phyloP scores from a whole-genome alignment of 2,797 vertebrate genomes.

The Ctenosaura bakeri region DNA sequence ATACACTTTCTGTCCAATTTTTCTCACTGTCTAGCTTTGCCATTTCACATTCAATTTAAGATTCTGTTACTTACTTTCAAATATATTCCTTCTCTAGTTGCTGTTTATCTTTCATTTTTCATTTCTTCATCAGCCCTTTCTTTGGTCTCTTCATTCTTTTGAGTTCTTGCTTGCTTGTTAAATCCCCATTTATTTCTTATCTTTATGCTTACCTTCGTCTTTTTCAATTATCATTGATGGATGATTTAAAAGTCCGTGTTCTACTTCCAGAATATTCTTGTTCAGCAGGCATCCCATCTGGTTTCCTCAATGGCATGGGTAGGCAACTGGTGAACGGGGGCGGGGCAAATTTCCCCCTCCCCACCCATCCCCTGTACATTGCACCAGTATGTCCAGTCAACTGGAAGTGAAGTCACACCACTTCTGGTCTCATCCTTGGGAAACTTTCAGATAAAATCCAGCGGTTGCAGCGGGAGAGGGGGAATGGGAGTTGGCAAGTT shows the following conservation, averaged over 20 bases:
- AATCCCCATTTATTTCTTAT: neutral
- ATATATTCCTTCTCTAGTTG: neutral
- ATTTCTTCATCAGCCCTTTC: neutral
- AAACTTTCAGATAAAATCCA: too few species aligned
- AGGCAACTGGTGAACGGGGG: too few species aligned
- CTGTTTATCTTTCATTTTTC: neutral
- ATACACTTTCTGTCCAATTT: neutral
- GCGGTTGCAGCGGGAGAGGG: too few species aligned
- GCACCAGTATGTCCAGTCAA: too few species aligned
- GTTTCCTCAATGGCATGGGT: too few species aligned
- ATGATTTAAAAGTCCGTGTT: neutral
- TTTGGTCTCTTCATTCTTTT: neutral
- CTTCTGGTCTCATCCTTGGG: too few species aligned
- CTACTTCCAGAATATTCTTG: neutral
- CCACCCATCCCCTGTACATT: too few species aligned
- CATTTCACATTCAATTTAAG: slow-evolving; percentile 2
- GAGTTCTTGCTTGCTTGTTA: neutral
- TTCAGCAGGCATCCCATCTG: too few species aligned
- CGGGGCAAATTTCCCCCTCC: too few species aligned
- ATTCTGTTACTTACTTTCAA: too few species aligned
- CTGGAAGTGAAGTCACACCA: too few species aligned
- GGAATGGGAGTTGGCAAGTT: too few species aligned
- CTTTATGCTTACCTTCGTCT: neutral
- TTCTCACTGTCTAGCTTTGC: neutral
- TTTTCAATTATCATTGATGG: neutral